A percentile compares a stretch with the other conserved stretches of the same genome.
These are phyloP conservation scores for Rhinolophus sinicus DNA, from an alignment of 2,113 vertebrate species.

Conservation along the genomic window DNA sequence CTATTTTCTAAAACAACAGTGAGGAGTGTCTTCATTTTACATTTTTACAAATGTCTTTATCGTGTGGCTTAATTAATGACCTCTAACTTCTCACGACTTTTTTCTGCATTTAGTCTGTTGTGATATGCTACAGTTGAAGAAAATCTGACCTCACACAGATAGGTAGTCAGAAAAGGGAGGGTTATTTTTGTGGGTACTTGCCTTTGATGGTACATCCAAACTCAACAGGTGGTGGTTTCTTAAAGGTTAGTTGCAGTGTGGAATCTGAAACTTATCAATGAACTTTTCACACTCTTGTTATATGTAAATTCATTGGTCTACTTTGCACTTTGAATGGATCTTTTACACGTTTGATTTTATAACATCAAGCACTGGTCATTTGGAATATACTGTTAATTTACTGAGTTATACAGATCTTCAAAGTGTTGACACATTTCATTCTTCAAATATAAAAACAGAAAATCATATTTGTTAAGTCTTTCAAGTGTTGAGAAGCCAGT, in stretches of 20 bases:
- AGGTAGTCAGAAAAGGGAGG: not conserved
- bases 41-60: not conserved
- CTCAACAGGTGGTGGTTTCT: not conserved
- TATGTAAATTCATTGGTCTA: not conserved
- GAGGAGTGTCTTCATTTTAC: not conserved
- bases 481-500: not conserved
- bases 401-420: too few relatives aligned
- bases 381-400: not conserved
- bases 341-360: not conserved
- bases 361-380: not conserved
- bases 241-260: not conserved
- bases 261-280: not conserved
- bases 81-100: not conserved
- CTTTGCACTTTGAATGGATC: not conserved
- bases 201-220: not conserved
- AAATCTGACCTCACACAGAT: not conserved
- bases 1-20: slow-evolving; percentile 6
- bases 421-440: not conserved
- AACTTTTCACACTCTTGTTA: not conserved
- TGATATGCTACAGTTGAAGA: not conserved
- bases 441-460: not conserved
- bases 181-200: not conserved
- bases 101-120: not conserved
- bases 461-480: not conserved
- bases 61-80: not conserved